Conservation (phyloP, 2,797 vertebrate genomes). For the Hippopotamyrus pictus region DNA sequence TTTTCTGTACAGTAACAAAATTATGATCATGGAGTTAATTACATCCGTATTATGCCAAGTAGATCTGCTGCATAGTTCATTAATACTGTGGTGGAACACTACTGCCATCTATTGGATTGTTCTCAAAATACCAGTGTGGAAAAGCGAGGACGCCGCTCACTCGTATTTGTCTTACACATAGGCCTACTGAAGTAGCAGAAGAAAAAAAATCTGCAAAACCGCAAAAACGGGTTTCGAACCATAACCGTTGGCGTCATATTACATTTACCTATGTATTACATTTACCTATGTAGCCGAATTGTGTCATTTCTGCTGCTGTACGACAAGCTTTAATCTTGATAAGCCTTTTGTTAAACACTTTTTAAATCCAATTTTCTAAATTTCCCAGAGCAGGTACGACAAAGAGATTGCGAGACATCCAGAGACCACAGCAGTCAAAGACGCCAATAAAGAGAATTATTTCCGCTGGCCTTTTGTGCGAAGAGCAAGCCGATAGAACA, state of each 20-base stretch:
- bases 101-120: conserved; percentile 71
- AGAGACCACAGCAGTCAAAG: conserved; percentile 55
- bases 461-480: conserved; percentile 84
- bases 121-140: conserved; percentile 1
- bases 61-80: background rate
- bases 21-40: background rate
- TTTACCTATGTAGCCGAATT: background rate
- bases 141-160: conserved; percentile 13
- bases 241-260: background rate
- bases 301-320: background rate
- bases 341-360: background rate
- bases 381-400: conserved; percentile 47
- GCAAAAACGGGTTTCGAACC: background rate
- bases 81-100: conserved; percentile 54
- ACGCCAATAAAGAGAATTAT: conserved; percentile 87
- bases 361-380: background rate
- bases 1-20: background rate
- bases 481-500: conserved; percentile 74
- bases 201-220: background rate
- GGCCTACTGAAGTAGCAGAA: background rate
- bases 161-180: background rate
- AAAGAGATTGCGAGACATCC: conserved; percentile 59
- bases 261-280: background rate
- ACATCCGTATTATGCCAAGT: background rate
- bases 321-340: background rate